Evolutionary conservation across 1,140 invertebrate genomes (phyloP).

Genomic region (Temnothorax longispinosus): DNA sequence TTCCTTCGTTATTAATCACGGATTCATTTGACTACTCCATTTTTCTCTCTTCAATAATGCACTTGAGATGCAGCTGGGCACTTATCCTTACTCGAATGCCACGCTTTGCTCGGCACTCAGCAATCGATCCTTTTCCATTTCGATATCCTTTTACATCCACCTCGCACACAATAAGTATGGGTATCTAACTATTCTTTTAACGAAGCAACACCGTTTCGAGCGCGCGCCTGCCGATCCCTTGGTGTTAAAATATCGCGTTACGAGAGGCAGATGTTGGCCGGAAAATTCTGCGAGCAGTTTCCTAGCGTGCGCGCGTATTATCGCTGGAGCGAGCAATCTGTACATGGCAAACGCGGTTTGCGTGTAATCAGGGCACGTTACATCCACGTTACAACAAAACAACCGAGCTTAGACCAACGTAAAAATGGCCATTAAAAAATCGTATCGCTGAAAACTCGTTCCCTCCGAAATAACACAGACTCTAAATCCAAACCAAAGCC

Average conservation of each 20-base stretch:
- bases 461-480: background rate
- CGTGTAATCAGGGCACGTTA: slow-evolving; percentile 48
- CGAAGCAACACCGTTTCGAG: slow-evolving; percentile 42
- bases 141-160: slow-evolving; percentile 49
- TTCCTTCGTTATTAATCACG: slow-evolving; percentile 54
- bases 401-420: slow-evolving; percentile 23
- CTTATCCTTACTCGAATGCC: slow-evolving; percentile 46
- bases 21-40: slow-evolving; percentile 63
- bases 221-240: background rate
- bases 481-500: background rate
- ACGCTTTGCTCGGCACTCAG: slow-evolving; percentile 8
- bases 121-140: slow-evolving; percentile 72
- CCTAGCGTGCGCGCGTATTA: slow-evolving; percentile 11
- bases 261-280: slow-evolving; percentile 38
- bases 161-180: slow-evolving; percentile 35
- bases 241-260: slow-evolving; percentile 64
- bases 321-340: slow-evolving; percentile 49
- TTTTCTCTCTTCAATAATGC: slow-evolving; percentile 60
- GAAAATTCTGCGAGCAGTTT: slow-evolving; percentile 51
- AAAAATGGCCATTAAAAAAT: slow-evolving; percentile 28
- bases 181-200: slow-evolving; percentile 18
- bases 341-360: slow-evolving; percentile 50
- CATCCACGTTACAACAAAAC: slow-evolving; percentile 27
- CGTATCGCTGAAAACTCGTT: slow-evolving; percentile 15
- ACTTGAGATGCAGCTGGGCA: slow-evolving; percentile 59